Evolutionary conservation across 2,888 invertebrate genomes (phyloP), one percentile per base, ranked within the genome.

Genomic region (Elaeidobius kamerunicus): DNA sequence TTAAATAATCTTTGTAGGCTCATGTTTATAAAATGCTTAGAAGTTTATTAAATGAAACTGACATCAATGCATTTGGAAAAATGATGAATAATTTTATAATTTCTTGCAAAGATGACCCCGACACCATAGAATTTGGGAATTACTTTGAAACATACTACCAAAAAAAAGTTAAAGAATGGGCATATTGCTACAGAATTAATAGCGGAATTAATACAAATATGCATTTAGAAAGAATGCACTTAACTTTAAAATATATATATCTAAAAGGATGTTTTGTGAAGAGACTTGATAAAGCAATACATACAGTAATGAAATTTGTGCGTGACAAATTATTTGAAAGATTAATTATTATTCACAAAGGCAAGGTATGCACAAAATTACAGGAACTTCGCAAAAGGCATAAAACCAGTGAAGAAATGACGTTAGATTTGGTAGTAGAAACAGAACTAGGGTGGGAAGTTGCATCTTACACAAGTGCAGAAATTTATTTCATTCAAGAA

Each of bases 91-190:
- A 39, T 12, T 58, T 56, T 45, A 19, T 54, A 14, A 12, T 9
- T 15, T 36, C 41, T 47, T 11, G 46, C 2, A 14, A 27, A 16
- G 20, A 39, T 2, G 18, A 17, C 16, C 19, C 48, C 7, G 52
- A 56, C 6, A 12, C 49, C 17, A 14, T 32, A 11, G 50, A 57
- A 32, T 61, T 62, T 52, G 42, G n/a, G 3, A 38, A 44, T 12
- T 60, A 60, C 45, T 61, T 62, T 39, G 23, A 52, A 28, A 5
- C 57, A 11, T 52, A 60, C 32, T 60, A 57, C 56, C 3, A 20
- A 5, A 38, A 36, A 16, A 60, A 59, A 11, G 2, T 14, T 2
- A 28, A 57, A 17, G 3, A 5, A 3, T 38, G 47, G 39, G 47
- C 38, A 16, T 47, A 47, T 17, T 27, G 38, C 30, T 28, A 39